phyloP scores from a whole-genome alignment of 1,140 invertebrate genomes.

The Leptopilina clavipes region DNA sequence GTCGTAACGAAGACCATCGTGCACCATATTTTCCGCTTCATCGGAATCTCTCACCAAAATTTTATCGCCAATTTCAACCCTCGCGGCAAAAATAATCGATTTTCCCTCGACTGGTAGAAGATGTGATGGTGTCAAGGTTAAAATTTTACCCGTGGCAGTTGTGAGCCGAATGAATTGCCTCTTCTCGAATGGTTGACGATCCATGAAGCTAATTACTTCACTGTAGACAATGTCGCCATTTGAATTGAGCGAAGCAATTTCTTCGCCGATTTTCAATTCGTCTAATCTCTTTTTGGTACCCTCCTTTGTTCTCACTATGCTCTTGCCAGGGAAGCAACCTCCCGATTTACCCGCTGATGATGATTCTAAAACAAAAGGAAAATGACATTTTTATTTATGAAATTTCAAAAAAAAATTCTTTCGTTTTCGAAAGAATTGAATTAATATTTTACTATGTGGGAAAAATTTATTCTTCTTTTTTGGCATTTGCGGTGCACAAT shows the following conservation, averaged over 20 bases:
- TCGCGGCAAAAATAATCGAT: conserved; percentile 78
- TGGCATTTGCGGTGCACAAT: not conserved
- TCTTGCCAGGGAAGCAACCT: conserved; percentile 85
- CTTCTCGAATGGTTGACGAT: conserved; percentile 81
- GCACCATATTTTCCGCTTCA: conserved; percentile 67
- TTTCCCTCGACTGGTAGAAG: conserved; percentile 78
- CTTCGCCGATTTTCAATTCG: conserved; percentile 85
- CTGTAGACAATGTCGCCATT: conserved; percentile 84
- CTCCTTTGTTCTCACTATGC: conserved; percentile 77
- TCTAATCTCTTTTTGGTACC: conserved; percentile 76
- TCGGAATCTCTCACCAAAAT: conserved; percentile 74
- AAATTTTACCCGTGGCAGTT: conserved; percentile 80
- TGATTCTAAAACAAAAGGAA: conserved; percentile 85
- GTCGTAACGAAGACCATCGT: conserved; percentile 71
- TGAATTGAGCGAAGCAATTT: conserved; percentile 84
- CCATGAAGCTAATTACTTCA: conserved; percentile 92
- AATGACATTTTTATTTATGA: not conserved
- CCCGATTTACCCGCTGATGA: conserved; percentile 88
- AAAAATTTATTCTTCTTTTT: not conserved
- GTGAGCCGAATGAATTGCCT: conserved; percentile 83
- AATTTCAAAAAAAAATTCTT: too few species aligned
- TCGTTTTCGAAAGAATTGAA: too few species aligned
- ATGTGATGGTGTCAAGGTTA: conserved; percentile 91
- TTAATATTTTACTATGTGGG: too few species aligned
- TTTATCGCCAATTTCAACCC: conserved; percentile 75